phyloP scores from a whole-genome alignment of 2,888 invertebrate species.

The Tipula unca region DNA sequence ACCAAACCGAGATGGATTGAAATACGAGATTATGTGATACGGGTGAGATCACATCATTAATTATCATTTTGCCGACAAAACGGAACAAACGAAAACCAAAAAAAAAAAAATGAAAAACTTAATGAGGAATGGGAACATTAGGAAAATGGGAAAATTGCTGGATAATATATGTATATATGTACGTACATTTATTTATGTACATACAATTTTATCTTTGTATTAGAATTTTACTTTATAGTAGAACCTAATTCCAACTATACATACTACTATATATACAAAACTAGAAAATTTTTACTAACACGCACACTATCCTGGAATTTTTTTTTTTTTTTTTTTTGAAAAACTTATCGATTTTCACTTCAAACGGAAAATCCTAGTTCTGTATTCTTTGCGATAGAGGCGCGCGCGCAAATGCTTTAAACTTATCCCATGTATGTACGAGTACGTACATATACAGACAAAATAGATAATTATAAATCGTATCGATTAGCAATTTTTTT shows the following conservation, averaged over 20 bases:
- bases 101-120: neutral
- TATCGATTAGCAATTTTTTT: neutral
- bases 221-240: neutral
- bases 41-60: neutral
- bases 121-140: neutral
- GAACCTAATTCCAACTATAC: too few relatives aligned
- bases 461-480: neutral
- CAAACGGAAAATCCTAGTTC: neutral
- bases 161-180: neutral
- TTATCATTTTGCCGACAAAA: neutral
- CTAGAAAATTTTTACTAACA: neutral
- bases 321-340: neutral
- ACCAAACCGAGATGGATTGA: neutral
- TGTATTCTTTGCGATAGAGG: neutral
- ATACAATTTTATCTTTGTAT: neutral
- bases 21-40: neutral
- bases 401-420: neutral
- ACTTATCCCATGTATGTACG: neutral
- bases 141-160: neutral
- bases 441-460: neutral
- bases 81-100: neutral
- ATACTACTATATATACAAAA: neutral
- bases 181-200: neutral
- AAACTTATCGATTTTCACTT: neutral
- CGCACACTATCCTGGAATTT: neutral